Conservation (phyloP, 2,113 vertebrate genomes). For the Psittacara wagleri region DNA sequence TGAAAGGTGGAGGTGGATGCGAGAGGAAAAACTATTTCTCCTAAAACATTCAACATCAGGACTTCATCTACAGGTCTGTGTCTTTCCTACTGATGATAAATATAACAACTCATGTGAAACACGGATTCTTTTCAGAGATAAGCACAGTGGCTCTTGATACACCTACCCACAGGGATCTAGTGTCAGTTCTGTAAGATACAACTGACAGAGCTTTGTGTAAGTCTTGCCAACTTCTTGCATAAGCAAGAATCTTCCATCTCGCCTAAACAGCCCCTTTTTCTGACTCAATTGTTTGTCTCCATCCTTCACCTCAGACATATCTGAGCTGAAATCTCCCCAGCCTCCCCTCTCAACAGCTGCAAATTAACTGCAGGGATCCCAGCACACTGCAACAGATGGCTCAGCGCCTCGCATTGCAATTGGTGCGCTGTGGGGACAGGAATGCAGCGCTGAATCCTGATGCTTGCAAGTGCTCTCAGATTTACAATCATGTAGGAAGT, state of each 20-base stretch:
- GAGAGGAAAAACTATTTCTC: neutral
- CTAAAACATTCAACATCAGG: neutral
- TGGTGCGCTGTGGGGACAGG: neutral
- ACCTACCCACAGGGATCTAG: neutral
- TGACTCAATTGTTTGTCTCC: neutral
- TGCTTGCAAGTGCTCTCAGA: neutral
- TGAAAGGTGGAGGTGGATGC: neutral
- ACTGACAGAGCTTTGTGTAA: neutral
- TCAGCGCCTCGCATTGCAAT: rapidly evolving
- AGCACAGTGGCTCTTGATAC: neutral
- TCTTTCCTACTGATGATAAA: neutral
- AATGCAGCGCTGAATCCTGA: neutral
- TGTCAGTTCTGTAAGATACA: neutral
- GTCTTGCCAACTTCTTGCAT: neutral
- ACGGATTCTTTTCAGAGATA: neutral
- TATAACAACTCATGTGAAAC: neutral
- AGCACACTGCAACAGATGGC: slow-evolving; percentile 14
- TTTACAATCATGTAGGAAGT: neutral
- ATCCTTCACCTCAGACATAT: neutral
- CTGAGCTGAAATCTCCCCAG: neutral
- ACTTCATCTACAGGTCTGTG: neutral
- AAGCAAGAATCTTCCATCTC: neutral
- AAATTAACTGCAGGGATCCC: neutral
- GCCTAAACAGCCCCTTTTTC: neutral
- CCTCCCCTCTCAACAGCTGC: slow-evolving; percentile 27